Conservation (phyloP, 2,888 invertebrate genomes). For the Leistus spinibarbis region DNA sequence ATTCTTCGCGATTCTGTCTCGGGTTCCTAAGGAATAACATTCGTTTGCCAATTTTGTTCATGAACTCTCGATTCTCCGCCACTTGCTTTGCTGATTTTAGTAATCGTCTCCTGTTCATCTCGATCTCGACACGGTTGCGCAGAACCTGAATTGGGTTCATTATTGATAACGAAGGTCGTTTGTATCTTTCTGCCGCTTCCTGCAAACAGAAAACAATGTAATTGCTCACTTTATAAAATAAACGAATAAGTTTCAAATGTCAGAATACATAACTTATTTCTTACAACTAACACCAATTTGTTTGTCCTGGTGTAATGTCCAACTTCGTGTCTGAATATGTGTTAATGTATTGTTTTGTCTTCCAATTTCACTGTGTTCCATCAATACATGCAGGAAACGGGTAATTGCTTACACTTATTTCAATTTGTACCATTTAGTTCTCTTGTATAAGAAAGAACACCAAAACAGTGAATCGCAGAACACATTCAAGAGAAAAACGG, state of each 20-base stretch:
- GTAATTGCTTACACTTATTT: too few relatives aligned
- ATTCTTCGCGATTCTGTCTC: neutral
- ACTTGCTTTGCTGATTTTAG: conserved; percentile 74
- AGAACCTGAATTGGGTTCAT: conserved; percentile 87
- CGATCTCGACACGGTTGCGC: conserved; percentile 78
- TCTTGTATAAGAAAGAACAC: too few relatives aligned
- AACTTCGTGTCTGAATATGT: neutral
- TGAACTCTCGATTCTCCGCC: conserved; percentile 73
- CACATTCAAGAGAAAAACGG: too few relatives aligned
- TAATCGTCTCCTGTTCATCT: conserved; percentile 83
- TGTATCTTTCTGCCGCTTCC: conserved; percentile 18
- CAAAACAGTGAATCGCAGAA: too few relatives aligned
- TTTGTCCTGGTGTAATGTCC: neutral
- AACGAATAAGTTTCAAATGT: neutral
- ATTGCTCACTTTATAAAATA: neutral
- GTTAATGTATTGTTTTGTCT: neutral
- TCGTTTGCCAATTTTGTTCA: conserved; percentile 80
- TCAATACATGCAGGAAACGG: too few relatives aligned
- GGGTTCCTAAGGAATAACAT: conserved; percentile 41
- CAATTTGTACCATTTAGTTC: too few relatives aligned
- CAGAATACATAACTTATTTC: neutral
- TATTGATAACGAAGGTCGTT: conserved; percentile 74
- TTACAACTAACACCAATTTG: neutral
- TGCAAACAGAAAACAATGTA: neutral
- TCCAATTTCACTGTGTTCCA: neutral